Evolutionary conservation across 2,888 invertebrate species (phyloP), one percentile per base, ranked within the genome.

Genomic region (Chirona hameri): DNA sequence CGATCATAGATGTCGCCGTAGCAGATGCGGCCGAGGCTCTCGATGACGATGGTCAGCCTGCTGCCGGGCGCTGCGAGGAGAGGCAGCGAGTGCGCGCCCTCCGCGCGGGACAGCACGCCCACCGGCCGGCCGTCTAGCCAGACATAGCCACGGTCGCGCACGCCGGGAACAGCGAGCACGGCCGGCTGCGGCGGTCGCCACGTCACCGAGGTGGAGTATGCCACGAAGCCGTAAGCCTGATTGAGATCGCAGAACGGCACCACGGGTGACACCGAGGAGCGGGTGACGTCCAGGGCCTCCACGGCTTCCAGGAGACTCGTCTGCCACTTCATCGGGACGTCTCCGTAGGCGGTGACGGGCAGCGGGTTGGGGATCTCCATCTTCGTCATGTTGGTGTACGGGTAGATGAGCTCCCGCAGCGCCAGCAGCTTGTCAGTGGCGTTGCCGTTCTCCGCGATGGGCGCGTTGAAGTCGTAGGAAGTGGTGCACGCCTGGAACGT

Each of bases 71-170:
- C n/a, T 2, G 72, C 85, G 4, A 90, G 89, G 0, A 91, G 82
- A 15, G 86, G 86, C 21, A 87, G 83, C 0, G 85, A 84, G 29
- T 83, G 85, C 29, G 86, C 85, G 24, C 85, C 84, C 81, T 86
- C 86, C 69, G 85, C 85, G 60, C 87, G 83, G 27, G 86, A 86
- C 27, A 87, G 81, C 79, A 86, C 85, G 10, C 87, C 87, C 82
- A 84, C 84, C 69, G 86, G 85, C 55, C 83, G 83, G 83, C 88
- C 89, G 87, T 93, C 91, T 9, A 94, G 87, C 86, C 90, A 92
- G n/a, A 94, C 91, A 85, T 92, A 91, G 0, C 92, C 92, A 84
- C 93, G 89, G 87, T 95, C 95, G 46, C 91, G 89, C 24, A 94
- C 89, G 65, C 90, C 89, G 0, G 87, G 86, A 9, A 93, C 89